Evolutionary conservation across 2,113 vertebrate genomes (phyloP).

Genomic region (Mohoua ochrocephala): DNA sequence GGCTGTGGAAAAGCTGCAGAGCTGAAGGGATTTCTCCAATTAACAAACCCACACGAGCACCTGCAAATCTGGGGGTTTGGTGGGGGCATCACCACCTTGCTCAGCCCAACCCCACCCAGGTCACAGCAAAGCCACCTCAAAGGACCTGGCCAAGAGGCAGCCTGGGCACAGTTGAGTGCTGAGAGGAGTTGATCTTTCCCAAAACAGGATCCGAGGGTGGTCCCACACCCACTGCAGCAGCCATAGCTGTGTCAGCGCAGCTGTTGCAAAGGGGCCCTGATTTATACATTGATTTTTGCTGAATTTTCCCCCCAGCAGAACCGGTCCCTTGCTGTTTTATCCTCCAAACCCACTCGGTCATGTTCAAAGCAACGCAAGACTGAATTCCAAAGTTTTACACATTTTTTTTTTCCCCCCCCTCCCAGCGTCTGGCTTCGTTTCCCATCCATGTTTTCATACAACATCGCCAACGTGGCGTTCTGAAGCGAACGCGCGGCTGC

Average conservation of each 20-base stretch:
- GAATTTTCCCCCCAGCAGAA: not conserved
- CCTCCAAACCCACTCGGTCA: not conserved
- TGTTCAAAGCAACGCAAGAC: not conserved
- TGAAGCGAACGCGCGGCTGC: not conserved
- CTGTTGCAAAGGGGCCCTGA: not conserved
- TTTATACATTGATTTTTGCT: not conserved
- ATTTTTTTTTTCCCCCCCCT: fast-evolving
- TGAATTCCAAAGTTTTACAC: not conserved
- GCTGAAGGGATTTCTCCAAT: not conserved
- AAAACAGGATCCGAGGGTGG: fast-evolving
- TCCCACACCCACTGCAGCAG: not conserved
- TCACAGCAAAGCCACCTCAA: not conserved
- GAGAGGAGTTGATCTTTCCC: not conserved
- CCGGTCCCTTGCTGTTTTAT: not conserved
- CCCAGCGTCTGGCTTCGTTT: not conserved
- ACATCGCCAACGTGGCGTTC: fast-evolving
- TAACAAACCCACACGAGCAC: not conserved
- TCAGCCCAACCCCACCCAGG: not conserved
- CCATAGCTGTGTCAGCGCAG: fast-evolving
- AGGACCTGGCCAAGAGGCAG: not conserved
- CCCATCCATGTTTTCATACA: not conserved
- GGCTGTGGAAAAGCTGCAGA: not conserved
- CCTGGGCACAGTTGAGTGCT: not conserved
- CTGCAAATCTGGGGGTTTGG: fast-evolving
- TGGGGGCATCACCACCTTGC: not conserved